A percentile compares a stretch with the other conserved stretches of the same genome.
phyloP scores from a whole-genome alignment of 2,888 invertebrate genomes.

The Zygaena filipendulae region DNA sequence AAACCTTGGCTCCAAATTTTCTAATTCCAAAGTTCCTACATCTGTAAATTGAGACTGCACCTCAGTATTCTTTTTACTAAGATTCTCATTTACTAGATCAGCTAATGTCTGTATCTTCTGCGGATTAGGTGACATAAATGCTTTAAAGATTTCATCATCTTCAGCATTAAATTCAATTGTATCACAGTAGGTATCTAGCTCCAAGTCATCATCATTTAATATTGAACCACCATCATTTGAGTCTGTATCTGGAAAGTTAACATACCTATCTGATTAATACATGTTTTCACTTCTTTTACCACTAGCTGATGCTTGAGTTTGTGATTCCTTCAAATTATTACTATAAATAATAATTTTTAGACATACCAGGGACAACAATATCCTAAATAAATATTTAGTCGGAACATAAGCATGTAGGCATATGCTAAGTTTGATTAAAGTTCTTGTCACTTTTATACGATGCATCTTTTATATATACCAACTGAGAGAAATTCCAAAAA shows the following conservation, averaged over 20 bases:
- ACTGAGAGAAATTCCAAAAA: too few species aligned
- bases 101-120: slow-evolving; percentile 79
- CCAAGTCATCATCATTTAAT: slow-evolving; percentile 63
- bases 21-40: slow-evolving; percentile 76
- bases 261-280: too few species aligned
- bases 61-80: slow-evolving; percentile 93
- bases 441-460: too few species aligned
- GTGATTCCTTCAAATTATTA: too few species aligned
- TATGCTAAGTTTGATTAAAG: too few species aligned
- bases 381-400: too few species aligned
- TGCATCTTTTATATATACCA: too few species aligned
- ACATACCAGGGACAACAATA: too few species aligned
- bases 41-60: slow-evolving; percentile 88
- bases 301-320: too few species aligned
- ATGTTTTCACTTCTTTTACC: too few species aligned
- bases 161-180: slow-evolving; percentile 85
- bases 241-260: slow-evolving; percentile 37
- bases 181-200: slow-evolving; percentile 73
- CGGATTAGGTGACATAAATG: slow-evolving; percentile 71
- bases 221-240: slow-evolving; percentile 57
- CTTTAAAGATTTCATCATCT: slow-evolving; percentile 87
- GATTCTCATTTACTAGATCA: slow-evolving; percentile 92
- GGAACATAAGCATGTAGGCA: too few species aligned
- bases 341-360: too few species aligned
- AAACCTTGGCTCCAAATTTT: slow-evolving; percentile 84